phyloP scores from a whole-genome alignment of 2,888 invertebrate species.

The Troilus luridus region DNA sequence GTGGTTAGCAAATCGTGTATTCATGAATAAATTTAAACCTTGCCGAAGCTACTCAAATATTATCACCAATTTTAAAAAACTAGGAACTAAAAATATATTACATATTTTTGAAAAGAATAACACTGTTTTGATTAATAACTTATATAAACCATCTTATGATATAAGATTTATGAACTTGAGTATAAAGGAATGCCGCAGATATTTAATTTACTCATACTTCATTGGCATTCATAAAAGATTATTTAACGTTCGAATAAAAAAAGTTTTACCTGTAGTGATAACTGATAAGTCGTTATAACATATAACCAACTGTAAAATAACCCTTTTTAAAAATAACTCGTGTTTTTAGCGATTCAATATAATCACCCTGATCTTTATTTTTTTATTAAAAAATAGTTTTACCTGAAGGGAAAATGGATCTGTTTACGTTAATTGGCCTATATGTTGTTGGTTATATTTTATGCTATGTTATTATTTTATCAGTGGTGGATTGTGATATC shows the following conservation, averaged over 20 bases:
- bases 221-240: neutral
- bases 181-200: neutral
- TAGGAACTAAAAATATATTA: too few relatives aligned
- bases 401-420: slow-evolving; percentile 63
- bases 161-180: neutral
- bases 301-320: too few relatives aligned
- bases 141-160: neutral
- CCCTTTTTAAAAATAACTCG: neutral
- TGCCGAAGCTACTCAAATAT: too few relatives aligned
- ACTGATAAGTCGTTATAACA: neutral
- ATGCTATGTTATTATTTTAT: slow-evolving; percentile 71
- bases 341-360: neutral
- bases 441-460: slow-evolving; percentile 70
- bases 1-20: too few relatives aligned
- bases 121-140: neutral
- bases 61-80: too few relatives aligned
- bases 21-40: too few relatives aligned
- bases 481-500: slow-evolving; percentile 76
- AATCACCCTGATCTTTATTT: neutral
- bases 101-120: too few relatives aligned
- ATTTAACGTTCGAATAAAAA: neutral
- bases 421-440: slow-evolving; percentile 66
- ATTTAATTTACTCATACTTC: neutral
- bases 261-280: neutral
- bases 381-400: neutral